Percentiles rank a stretch among this genome's conserved stretches.
Conservation (phyloP, 2,888 invertebrate genomes). For the Trichopoda pennipes region DNA sequence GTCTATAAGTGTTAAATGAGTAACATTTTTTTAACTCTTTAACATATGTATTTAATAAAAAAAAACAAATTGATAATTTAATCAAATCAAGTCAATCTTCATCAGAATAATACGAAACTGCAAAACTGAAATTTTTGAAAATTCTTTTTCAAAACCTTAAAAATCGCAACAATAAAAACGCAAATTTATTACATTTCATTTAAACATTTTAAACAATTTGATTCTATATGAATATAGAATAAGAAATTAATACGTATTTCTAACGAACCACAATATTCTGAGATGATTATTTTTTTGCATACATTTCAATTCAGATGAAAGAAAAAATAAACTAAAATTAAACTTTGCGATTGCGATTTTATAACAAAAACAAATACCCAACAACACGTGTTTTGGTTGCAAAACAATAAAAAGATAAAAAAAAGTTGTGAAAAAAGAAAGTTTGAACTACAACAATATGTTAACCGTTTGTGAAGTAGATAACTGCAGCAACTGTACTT, state of each 20-base stretch:
- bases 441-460: neutral
- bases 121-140: neutral
- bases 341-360: neutral
- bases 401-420: neutral
- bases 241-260: slow-evolving; percentile 6
- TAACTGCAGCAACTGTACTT: neutral
- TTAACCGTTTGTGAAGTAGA: neutral
- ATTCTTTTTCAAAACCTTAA: slow-evolving; percentile 4
- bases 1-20: too few relatives aligned
- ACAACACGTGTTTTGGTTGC: slow-evolving; percentile 35
- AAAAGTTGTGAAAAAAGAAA: slow-evolving; percentile 22
- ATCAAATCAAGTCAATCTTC: too few relatives aligned
- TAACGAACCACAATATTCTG: slow-evolving; percentile 12
- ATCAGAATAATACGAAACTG: too few relatives aligned
- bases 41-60: too few relatives aligned
- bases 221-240: neutral
- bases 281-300: slow-evolving; percentile 2
- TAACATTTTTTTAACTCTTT: too few relatives aligned
- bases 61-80: too few relatives aligned
- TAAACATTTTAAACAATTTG: neutral
- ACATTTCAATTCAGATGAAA: slow-evolving; percentile 5
- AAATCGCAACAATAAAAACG: neutral
- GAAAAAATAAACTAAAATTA: slow-evolving; percentile 1
- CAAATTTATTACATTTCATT: neutral
- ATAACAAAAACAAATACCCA: slow-evolving; percentile 12